These are phyloP conservation scores for Australoheros facetus DNA, from an alignment of 2,797 vertebrate genomes.

Conservation along the genomic window DNA sequence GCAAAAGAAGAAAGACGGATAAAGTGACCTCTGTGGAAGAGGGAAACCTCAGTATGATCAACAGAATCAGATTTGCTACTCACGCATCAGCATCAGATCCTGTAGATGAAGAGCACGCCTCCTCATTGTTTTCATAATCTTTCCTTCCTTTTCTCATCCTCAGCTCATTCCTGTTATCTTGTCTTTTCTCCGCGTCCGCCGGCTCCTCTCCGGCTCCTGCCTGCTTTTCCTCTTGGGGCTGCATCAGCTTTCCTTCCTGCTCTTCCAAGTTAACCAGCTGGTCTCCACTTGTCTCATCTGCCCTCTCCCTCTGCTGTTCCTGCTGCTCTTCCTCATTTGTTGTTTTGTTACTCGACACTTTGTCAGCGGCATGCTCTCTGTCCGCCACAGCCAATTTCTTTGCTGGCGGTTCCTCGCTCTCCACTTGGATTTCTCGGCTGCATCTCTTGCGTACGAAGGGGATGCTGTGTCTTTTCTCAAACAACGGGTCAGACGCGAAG, in stretches of 20 bases:
- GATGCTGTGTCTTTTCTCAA: slow-evolving; percentile 27
- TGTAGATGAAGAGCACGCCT: not conserved
- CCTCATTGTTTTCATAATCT: not conserved
- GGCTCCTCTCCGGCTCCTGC: not conserved
- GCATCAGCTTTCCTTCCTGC: not conserved
- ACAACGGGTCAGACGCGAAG: not conserved
- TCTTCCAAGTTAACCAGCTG: not conserved
- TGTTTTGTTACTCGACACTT: rapidly evolving
- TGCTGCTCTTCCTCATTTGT: not conserved
- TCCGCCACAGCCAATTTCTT: slow-evolving; percentile 26
- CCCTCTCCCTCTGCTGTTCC: not conserved
- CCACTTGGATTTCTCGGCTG: not conserved
- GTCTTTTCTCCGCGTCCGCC: not conserved
- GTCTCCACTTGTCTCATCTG: not conserved
- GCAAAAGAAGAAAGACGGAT: not conserved
- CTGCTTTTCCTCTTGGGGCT: not conserved
- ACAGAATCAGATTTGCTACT: slow-evolving; percentile 11
- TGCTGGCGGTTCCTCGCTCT: not conserved
- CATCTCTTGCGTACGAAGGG: slow-evolving; percentile 61
- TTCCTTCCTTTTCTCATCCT: not conserved
- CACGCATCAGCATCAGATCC: slow-evolving; percentile 22
- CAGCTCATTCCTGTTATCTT: not conserved
- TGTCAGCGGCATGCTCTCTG: not conserved
- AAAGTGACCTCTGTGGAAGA: too few species aligned
- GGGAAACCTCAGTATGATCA: not conserved